These are phyloP conservation scores for Pedionomus torquatus DNA, from an alignment of 2,113 vertebrate species.

Conservation along the genomic window DNA sequence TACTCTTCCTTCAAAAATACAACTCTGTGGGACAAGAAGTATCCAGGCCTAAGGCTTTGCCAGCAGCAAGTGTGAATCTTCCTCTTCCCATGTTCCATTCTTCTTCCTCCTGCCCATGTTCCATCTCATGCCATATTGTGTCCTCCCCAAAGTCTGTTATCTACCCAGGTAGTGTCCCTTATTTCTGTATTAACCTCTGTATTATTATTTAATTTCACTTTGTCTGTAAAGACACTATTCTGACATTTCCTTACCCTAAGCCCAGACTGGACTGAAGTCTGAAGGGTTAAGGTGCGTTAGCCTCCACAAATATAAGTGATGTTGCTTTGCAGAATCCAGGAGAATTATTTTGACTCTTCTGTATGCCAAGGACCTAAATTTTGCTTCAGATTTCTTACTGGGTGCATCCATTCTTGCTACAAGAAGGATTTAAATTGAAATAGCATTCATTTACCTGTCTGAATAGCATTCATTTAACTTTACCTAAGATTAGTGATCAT, in stretches of 20 bases:
- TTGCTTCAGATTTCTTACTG: background rate
- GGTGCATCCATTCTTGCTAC: background rate
- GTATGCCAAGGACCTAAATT: background rate
- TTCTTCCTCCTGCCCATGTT: background rate
- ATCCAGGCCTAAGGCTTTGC: background rate
- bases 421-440: background rate
- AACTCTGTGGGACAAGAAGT: background rate
- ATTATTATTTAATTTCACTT: background rate
- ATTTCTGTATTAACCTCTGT: background rate
- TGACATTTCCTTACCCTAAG: background rate
- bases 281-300: background rate
- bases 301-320: background rate
- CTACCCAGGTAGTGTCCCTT: background rate
- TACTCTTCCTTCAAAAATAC: background rate
- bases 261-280: background rate
- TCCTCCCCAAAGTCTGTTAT: background rate
- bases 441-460: background rate
- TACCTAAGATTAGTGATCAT: background rate
- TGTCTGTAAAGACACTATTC: background rate
- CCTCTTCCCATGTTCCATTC: background rate
- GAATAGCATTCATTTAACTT: background rate
- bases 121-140: accelerated
- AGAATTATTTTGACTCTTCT: background rate
- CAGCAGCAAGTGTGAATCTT: background rate
- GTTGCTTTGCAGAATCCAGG: background rate